A percentile compares a stretch with the other conserved stretches of the same genome.
These are phyloP conservation scores for Mareca strepera DNA, from an alignment of 2,797 vertebrate species.

Conservation along the genomic window DNA sequence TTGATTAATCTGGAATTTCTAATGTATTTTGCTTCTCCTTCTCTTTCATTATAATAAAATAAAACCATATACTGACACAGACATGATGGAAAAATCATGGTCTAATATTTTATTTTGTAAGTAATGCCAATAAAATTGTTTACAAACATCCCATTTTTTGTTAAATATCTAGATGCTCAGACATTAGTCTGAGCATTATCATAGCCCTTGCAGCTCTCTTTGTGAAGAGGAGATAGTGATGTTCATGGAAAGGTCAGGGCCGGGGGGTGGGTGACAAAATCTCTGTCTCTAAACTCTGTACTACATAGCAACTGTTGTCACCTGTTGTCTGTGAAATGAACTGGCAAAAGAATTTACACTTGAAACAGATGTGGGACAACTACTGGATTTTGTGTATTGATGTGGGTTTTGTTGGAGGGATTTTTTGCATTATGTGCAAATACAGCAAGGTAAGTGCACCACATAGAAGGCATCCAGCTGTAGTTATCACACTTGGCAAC, in stretches of 20 bases:
- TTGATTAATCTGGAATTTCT: slow-evolving; percentile 67
- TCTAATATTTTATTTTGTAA: slow-evolving; percentile 78
- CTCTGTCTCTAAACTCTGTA: slow-evolving; percentile 42
- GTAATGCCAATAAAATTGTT: slow-evolving; percentile 79
- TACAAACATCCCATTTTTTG: slow-evolving; percentile 71
- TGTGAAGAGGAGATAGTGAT: not conserved
- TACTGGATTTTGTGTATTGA: not conserved
- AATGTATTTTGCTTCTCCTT: slow-evolving; percentile 69
- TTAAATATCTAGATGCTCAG: slow-evolving; percentile 62
- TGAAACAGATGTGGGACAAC: not conserved
- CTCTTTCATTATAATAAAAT: slow-evolving; percentile 75
- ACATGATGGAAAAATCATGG: slow-evolving; percentile 74
- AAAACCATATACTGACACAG: slow-evolving; percentile 66
- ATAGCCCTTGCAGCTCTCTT: slow-evolving; percentile 57
- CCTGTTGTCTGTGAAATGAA: slow-evolving; percentile 21
- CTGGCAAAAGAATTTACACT: not conserved
- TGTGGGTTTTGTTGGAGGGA: not conserved
- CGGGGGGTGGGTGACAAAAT: not conserved
- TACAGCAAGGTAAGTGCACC: slow-evolving; percentile 57
- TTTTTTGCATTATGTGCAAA: slow-evolving; percentile 18
- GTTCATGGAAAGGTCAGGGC: not conserved
- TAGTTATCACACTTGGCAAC: slow-evolving; percentile 52
- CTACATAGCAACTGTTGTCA: slow-evolving; percentile 28
- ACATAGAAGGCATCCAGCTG: slow-evolving; percentile 41
- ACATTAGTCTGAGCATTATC: slow-evolving; percentile 27